Conservation (phyloP, 2,113 vertebrate genomes). For the Thymallus thymallus region DNA sequence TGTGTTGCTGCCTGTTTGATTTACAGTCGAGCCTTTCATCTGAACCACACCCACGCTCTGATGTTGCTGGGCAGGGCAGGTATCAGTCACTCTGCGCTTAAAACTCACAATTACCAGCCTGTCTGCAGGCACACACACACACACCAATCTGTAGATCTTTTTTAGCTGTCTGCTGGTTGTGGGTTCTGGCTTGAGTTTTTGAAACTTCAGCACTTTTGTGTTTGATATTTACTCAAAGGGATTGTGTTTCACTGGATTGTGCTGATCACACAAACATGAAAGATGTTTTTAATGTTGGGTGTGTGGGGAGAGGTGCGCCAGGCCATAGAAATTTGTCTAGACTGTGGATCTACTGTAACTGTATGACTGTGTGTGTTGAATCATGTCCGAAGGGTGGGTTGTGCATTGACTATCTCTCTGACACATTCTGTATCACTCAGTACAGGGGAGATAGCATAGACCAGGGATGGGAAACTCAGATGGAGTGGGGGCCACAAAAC, state of each 20-base stretch:
- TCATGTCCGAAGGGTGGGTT: slow-evolving; percentile 2
- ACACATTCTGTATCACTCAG: neutral
- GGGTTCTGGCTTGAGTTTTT: neutral
- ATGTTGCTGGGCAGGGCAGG: slow-evolving; percentile 16
- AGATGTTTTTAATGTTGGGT: neutral
- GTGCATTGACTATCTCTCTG: neutral
- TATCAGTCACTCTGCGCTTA: slow-evolving; percentile 16
- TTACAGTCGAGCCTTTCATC: neutral
- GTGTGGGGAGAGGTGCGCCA: neutral
- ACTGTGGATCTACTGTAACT: neutral
- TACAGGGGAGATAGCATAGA: neutral
- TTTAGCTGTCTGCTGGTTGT: neutral
- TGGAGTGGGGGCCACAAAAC: too few species aligned
- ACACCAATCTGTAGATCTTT: slow-evolving; percentile 3
- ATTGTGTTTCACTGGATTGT: neutral
- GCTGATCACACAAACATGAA: neutral
- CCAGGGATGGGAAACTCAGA: too few species aligned
- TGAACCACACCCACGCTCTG: slow-evolving; percentile 14
- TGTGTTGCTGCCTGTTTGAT: neutral
- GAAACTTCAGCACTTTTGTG: neutral
- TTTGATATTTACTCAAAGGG: neutral
- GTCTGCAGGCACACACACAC: slow-evolving; percentile 17
- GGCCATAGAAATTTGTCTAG: neutral
- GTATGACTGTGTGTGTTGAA: slow-evolving; percentile 1
- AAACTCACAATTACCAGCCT: slow-evolving; percentile 4